Evolutionary conservation across 2,113 vertebrate species (phyloP), one percentile per base, ranked within the genome.

Genomic region (Columbina picui): DNA sequence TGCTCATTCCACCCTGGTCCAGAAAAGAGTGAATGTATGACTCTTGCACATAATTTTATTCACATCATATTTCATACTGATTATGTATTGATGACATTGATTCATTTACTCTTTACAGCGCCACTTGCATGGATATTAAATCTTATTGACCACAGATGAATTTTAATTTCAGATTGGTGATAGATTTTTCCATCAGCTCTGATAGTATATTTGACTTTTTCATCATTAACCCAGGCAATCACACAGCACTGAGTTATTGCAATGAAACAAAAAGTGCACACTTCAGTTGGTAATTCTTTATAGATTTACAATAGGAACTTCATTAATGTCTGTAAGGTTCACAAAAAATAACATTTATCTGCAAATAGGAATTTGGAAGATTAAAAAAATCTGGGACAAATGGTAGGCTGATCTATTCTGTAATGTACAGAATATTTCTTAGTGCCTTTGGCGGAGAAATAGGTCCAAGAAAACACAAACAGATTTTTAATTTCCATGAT

Each of bases 131-230:
- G 98, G 98, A 98, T 99, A 99, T 99, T 99, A 99, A 99, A 99
- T 99, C 98, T 98, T 98, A 98, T 99, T 98, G 98, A 99, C 99
- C 98, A 98, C 98, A 99, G 99, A 99, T 99, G 98, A 98, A 98
- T 99, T 99, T 99, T 98, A 99, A 99, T 99, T 99, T 98, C 98
- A 98, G 98, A 99, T 98, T 98, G 98, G 98, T 98, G 98, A 99
- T 99, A 98, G 98, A 99, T 99, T 99, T 99, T 99, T 98, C 98
- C 98, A 98, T 99, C 98, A 98, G 98, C 98, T 98, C 98, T 98
- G 98, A 98, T 98, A 98, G 98, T 98, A 97, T 98, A 98, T 99
- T 98, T 98, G 98, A 98, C 98, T 98, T 97, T 98, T 98, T 98
- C 97, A 98, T 99, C 98, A 98, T 98, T 98, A 98, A 98, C 97